A percentile compares a stretch with the other conserved stretches of the same genome.
Conservation (phyloP, 2,113 vertebrate genomes). For the Anoplopoma fimbria region DNA sequence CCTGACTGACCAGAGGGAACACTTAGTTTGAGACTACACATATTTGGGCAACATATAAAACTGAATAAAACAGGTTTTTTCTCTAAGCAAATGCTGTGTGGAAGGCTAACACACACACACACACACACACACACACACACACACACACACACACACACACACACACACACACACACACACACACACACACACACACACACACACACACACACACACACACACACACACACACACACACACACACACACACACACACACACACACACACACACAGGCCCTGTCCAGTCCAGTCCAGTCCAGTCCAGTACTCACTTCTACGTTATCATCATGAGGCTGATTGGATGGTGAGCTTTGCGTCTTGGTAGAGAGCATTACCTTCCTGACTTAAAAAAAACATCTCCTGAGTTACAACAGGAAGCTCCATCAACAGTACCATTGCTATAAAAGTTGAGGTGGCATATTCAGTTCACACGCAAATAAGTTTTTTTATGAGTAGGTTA, state of each 20-base stretch:
- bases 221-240: neutral
- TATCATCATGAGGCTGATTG: neutral
- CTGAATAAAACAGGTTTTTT: neutral
- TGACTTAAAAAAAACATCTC: constrained; percentile 16
- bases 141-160: neutral
- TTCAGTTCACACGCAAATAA: neutral
- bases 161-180: neutral
- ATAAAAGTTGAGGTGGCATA: constrained; percentile 4
- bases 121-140: neutral
- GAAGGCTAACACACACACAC: neutral
- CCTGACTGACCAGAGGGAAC: neutral
- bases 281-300: too few species aligned
- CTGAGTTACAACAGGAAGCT: constrained; percentile 16
- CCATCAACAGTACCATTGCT: neutral
- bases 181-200: neutral
- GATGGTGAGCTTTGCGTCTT: neutral
- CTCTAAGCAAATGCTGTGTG: too few species aligned
- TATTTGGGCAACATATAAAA: neutral
- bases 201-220: neutral
- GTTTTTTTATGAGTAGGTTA: neutral
- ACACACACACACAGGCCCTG: neutral
- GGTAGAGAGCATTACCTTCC: neutral
- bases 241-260: neutral
- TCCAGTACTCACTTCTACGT: neutral
- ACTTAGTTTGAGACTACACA: neutral